Evolutionary conservation across 2,797 vertebrate species (phyloP), one percentile per base, ranked within the genome.

Genomic region (Picus viridis): DNA sequence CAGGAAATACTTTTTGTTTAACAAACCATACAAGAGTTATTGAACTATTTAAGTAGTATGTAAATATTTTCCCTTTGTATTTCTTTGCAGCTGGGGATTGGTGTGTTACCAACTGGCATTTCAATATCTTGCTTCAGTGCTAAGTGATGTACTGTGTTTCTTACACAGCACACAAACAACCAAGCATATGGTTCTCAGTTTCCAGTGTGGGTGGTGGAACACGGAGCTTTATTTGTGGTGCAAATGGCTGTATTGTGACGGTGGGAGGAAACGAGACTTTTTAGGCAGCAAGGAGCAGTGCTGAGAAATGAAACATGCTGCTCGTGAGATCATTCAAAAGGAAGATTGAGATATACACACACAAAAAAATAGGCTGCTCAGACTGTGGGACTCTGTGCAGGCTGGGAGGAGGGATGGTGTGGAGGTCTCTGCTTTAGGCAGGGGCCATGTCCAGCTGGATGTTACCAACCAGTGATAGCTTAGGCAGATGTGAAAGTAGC

Each of bases 381-480:
- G 29, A 7, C 45, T 17, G 45, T 20, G n/a, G 27, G 32, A 30
- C 19, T 67, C 24, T 12, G 7, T 62, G 34, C 24, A 51, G 9
- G 13, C 24, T 32, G 7, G 64, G 51, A 54, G 59, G n/a, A 64
- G 12, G 8, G 34, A 7, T 72, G 22, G 13, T n/a, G 24, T 41
- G 23, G 41, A 68, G n/a, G 36, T 22, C 12, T 34, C 43, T 58
- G 49, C 5, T 34, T 47, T 12, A 59, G 54, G 30, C 5, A 77
- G 59, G 9, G 15, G 13, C 29, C 0, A 0, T 14, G 24, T 53
- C 57, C 36, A 47, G 36, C 49, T 53, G 4, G 2, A 3, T 1
- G 2, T 19, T 11, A 6, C 27, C 39, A 39, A 39, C 39, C 32
- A 6, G 61, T 4, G 26, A 22, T 67, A 4, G 22, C 45, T 43